A percentile compares a stretch with the other conserved stretches of the same genome.
These are phyloP conservation scores for Drosophila nr. perissopoda DNA, from an alignment of 2,888 invertebrate species.

Conservation along the genomic window DNA sequence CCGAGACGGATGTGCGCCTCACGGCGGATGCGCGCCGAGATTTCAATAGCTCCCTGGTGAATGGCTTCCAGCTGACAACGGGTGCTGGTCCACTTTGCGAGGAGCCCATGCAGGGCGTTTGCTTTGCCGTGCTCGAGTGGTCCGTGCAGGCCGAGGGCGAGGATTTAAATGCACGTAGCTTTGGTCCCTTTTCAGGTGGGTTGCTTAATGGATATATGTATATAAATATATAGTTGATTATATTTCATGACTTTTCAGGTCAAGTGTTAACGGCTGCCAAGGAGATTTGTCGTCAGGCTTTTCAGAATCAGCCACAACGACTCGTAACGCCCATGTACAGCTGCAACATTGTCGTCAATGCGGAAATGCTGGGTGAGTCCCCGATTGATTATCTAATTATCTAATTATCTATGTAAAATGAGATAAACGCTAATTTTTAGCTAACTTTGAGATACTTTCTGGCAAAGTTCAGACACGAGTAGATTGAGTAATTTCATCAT, in stretches of 20 bases:
- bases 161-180: constrained; percentile 82
- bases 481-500: not conserved
- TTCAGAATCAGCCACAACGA: constrained; percentile 95
- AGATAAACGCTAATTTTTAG: not conserved
- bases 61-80: constrained; percentile 94
- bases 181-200: constrained; percentile 87
- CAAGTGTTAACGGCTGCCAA: constrained; percentile 96
- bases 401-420: not conserved
- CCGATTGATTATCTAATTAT: not conserved
- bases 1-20: constrained; percentile 71
- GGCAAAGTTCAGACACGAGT: not conserved
- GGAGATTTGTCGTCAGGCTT: constrained; percentile 94
- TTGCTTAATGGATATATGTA: not conserved
- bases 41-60: constrained; percentile 92
- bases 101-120: constrained; percentile 98
- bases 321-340: constrained; percentile 98
- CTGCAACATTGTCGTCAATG: constrained; percentile 92
- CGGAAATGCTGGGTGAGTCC: constrained; percentile 94
- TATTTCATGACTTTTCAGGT: constrained; percentile 86
- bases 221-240: not conserved
- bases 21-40: constrained; percentile 86
- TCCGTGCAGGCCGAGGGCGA: constrained; percentile 86
- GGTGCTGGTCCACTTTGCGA: constrained; percentile 97
- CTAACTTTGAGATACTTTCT: not conserved
- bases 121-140: constrained; percentile 95